Base-by-base conservation (phyloP, 2,113 vertebrate genomes). In the Serinus canaria region DNA sequence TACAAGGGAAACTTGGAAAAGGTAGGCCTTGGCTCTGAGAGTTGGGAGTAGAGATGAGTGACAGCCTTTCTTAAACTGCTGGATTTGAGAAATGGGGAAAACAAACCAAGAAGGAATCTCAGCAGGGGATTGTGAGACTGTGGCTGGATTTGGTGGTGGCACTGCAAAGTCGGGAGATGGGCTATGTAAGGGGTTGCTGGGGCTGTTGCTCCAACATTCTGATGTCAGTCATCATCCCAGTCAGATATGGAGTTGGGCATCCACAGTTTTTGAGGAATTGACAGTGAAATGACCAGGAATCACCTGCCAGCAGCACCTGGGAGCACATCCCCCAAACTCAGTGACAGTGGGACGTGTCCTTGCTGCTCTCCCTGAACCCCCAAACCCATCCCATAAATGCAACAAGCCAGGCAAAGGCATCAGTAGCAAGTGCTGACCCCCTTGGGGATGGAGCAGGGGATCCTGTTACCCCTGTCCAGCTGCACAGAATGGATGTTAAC, bases 271-370 rank as follows among this genome's bases (percentile, higher is more conserved):
- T 1, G 3, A 31, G 55, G 67, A 73, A 24, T 44, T 76, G 15
- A 13, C 2, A 21, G 23, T 19, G 46, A 68, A 58, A 39, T 77
- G 53, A 43, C 2, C 0, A 3, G 24, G n/a, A 56, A 22, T 67
- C 23, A 53, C 49, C 28, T 72, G 25, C 46, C 39, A 75, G 62
- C 37, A 72, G 33, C n/a, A 37, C 2, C 0, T 44, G 33, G 66
- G 70, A 68, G 30, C 0, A 0, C 33, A 60, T 78, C 6, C 9
- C 37, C 41, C 43, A 75, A 1, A 0, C 6, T 30, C 2, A 4
- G 58, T 49, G 84, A n/a, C 59, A 64, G 39, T 16, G 30, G 56
- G 33, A 55, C 15, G 0, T 14, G 30, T 59, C 84, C 33, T 19
- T 39, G 33, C 59, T 56, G 35, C 59, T 74, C 43, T 75, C n/a